A percentile compares a stretch with the other conserved stretches of the same genome.
These are phyloP conservation scores for Zophobas morio DNA, from an alignment of 1,140 invertebrate genomes.

Conservation along the genomic window DNA sequence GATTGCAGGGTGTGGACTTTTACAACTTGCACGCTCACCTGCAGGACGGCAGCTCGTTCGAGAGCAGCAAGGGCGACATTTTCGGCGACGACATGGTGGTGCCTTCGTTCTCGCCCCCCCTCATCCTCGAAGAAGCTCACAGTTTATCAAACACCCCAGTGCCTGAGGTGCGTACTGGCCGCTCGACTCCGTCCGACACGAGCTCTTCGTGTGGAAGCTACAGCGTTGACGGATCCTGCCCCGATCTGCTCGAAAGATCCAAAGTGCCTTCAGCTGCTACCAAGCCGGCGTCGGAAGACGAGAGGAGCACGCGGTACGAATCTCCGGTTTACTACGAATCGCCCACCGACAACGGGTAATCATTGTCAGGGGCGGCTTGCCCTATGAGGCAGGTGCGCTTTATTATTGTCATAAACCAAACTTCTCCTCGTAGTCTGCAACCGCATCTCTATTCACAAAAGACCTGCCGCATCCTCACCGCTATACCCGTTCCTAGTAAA, in stretches of 20 bases:
- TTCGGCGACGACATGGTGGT: constrained; percentile 66
- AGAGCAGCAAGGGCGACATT: constrained; percentile 54
- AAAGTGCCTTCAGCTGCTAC: constrained; percentile 65
- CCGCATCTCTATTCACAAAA: too few species aligned
- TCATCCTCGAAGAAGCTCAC: constrained; percentile 65
- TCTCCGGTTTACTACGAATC: constrained; percentile 86
- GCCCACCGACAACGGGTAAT: constrained; percentile 79
- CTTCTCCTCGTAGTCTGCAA: too few species aligned
- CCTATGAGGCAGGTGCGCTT: too few species aligned
- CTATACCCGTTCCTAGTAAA: too few species aligned
- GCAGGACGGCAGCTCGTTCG: constrained; percentile 52
- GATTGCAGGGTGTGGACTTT: constrained; percentile 45
- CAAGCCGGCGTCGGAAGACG: constrained; percentile 75
- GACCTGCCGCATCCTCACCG: too few species aligned
- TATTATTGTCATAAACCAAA: too few species aligned
- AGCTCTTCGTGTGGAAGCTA: constrained; percentile 79
- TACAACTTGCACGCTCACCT: constrained; percentile 51
- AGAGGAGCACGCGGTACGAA: constrained; percentile 80
- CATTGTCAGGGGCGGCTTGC: too few species aligned
- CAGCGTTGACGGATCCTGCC: constrained; percentile 73
- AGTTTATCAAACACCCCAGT: constrained; percentile 62
- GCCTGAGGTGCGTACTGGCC: constrained; percentile 66
- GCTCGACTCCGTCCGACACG: constrained; percentile 71
- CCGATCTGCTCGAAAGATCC: constrained; percentile 67
- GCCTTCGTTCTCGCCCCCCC: constrained; percentile 67